Evolutionary conservation across 1,140 invertebrate genomes (phyloP), one percentile per base, ranked within the genome.

Genomic region (Idris sp.): DNA sequence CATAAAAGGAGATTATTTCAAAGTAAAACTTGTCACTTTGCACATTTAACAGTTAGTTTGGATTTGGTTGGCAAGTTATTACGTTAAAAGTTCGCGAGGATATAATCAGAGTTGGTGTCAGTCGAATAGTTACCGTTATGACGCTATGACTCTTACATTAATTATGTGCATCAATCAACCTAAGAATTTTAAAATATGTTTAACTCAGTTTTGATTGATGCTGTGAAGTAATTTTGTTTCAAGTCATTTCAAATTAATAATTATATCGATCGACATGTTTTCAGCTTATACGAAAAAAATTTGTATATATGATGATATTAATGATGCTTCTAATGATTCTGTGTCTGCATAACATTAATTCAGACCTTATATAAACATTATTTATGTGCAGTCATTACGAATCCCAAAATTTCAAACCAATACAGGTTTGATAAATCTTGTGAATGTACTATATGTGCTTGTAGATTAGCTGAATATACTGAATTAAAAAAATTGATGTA

Each of bases 51-150:
- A 64, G 26, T 64, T 44, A 51, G 40, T 40, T 69, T 64, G 51
- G 43, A 76, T 72, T 67, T 35, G 28, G 28, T 19, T 54, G 41
- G 43, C 56, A 58, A 77, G 64, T 69, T 74, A 76, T 73, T 72
- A 61, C 43, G 33, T 76, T 76, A 49, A 73, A 73, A 76, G 41
- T 76, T 78, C 6, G 25, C 7, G 25, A 43, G 51, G 41, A 62
- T 59, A 59, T 71, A 56, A 75, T 69, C 51, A 69, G 58, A 53
- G 11, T 30, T 53, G 28, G 43, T 41, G 38, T 62, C 43, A 62
- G 49, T 41, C 41, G 44, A 62, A 62, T 49, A 30, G 41, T 56
- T 38, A 18, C 26, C 33, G 33, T 67, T 56, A 31, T 44, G 41
- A 26, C 10, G 18, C 14, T 31, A 14, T n/a, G 31, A 30, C 41